Percentiles rank a stretch among this genome's conserved stretches.
Conservation (phyloP, 2,888 invertebrate genomes). For the Papilio gigon region DNA sequence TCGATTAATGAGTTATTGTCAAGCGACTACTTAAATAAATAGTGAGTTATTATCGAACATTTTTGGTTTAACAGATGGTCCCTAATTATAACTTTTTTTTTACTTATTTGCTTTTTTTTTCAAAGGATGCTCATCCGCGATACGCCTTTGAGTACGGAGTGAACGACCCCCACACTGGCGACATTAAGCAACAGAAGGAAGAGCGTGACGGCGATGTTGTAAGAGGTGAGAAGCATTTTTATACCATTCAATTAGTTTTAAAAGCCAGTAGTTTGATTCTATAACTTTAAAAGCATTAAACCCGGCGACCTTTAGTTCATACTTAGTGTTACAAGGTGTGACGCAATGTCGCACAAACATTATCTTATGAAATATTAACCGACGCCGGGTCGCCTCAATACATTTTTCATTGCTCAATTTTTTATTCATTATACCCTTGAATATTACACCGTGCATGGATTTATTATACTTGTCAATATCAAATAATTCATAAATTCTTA, state of each 20-base stretch:
- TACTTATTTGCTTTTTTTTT: constrained; percentile 44
- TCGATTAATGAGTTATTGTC: too few relatives aligned
- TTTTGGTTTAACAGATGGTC: too few relatives aligned
- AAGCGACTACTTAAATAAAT: too few relatives aligned
- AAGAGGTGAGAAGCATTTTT: constrained; percentile 73
- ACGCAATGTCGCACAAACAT: constrained; percentile 20
- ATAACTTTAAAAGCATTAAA: constrained; percentile 20
- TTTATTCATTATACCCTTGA: constrained; percentile 19
- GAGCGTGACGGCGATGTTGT: constrained; percentile 88
- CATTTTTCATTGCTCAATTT: constrained; percentile 25
- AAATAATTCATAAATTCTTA: neutral
- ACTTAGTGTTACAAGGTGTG: constrained; percentile 26
- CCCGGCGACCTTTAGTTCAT: constrained; percentile 14
- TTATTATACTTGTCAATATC: constrained; percentile 13
- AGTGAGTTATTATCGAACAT: too few relatives aligned
- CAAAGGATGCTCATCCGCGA: constrained; percentile 85
- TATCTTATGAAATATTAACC: constrained; percentile 28
- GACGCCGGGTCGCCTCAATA: constrained; percentile 12
- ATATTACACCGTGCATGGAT: constrained; percentile 11
- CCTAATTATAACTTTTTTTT: too few relatives aligned
- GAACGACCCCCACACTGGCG: constrained; percentile 88
- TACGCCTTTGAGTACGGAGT: constrained; percentile 89
- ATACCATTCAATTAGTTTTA: constrained; percentile 22
- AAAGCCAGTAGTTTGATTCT: constrained; percentile 15
- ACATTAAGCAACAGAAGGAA: constrained; percentile 88